Conservation (phyloP, 2,888 invertebrate genomes). For the Meteorus cinctellus region DNA sequence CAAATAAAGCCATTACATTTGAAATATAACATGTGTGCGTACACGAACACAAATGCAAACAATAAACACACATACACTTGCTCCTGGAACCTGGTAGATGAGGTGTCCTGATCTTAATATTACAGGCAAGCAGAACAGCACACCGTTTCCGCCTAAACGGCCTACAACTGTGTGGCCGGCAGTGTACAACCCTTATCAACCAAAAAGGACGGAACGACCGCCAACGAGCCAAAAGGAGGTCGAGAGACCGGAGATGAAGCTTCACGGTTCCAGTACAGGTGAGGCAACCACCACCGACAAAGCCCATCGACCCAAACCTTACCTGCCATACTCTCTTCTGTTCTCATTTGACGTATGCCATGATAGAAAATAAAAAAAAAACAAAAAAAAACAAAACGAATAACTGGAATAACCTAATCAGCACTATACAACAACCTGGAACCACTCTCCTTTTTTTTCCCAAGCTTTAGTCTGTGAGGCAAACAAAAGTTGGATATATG, state of each 20-base stretch:
- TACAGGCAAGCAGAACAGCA: slow-evolving; percentile 69
- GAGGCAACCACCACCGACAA: slow-evolving; percentile 53
- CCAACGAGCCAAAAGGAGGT: slow-evolving; percentile 67
- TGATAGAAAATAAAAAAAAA: background rate
- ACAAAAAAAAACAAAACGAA: slow-evolving; percentile 5
- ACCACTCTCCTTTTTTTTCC: background rate
- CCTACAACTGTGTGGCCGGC: slow-evolving; percentile 70
- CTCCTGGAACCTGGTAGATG: slow-evolving; percentile 57
- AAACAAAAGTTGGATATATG: slow-evolving; percentile 44
- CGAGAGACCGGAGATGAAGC: slow-evolving; percentile 68
- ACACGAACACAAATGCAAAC: slow-evolving; percentile 24
- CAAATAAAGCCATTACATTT: too few relatives aligned
- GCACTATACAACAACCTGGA: too few relatives aligned
- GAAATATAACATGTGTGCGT: background rate
- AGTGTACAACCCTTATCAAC: slow-evolving; percentile 68
- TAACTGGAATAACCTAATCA: too few relatives aligned
- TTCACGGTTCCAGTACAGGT: slow-evolving; percentile 68
- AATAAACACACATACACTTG: slow-evolving; percentile 44
- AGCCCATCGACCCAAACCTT: slow-evolving; percentile 34
- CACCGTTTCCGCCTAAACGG: slow-evolving; percentile 65
- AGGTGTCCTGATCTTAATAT: slow-evolving; percentile 62
- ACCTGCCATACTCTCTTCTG: slow-evolving; percentile 39
- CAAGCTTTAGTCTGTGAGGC: slow-evolving; percentile 41
- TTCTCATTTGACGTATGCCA: background rate
- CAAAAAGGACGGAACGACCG: slow-evolving; percentile 71